phyloP scores from a whole-genome alignment of 2,888 invertebrate genomes.

The Sialis lutaria region DNA sequence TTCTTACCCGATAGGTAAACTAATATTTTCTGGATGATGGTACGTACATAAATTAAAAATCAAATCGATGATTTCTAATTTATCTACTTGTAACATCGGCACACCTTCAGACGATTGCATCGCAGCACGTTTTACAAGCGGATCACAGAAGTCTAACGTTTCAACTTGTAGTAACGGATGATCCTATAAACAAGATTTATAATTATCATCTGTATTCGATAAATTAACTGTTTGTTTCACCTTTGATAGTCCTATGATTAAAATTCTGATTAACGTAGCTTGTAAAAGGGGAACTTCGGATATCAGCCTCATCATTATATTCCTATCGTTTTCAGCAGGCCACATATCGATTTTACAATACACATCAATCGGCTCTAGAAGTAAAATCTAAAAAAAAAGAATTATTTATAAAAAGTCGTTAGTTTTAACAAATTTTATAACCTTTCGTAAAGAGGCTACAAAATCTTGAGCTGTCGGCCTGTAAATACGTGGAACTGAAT shows the following conservation, averaged over 20 bases:
- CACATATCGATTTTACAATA: slow-evolving; percentile 75
- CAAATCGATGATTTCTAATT: slow-evolving; percentile 72
- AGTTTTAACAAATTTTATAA: slow-evolving; percentile 13
- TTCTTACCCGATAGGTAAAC: slow-evolving; percentile 60
- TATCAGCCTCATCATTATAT: slow-evolving; percentile 57
- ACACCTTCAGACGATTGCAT: slow-evolving; percentile 54
- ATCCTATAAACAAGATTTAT: slow-evolving; percentile 33
- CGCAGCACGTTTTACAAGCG: slow-evolving; percentile 70
- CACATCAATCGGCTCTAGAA: slow-evolving; percentile 60
- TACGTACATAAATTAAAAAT: slow-evolving; percentile 83
- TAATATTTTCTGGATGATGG: slow-evolving; percentile 83
- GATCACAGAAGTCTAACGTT: slow-evolving; percentile 71
- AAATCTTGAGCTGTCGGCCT: slow-evolving; percentile 54
- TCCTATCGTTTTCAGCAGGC: slow-evolving; percentile 82
- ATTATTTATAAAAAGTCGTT: neutral
- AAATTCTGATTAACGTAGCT: slow-evolving; percentile 63
- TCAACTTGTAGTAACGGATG: slow-evolving; percentile 67
- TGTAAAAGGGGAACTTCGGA: slow-evolving; percentile 80
- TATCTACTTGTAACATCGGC: slow-evolving; percentile 55
- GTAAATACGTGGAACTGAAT: slow-evolving; percentile 57
- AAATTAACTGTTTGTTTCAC: slow-evolving; percentile 16
- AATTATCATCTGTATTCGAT: slow-evolving; percentile 12
- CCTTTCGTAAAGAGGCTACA: slow-evolving; percentile 61
- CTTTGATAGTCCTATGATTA: slow-evolving; percentile 65
- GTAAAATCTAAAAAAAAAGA: slow-evolving; percentile 31